Evolutionary conservation across 2,888 invertebrate species (phyloP).

Genomic region (Thereva nobilitata): DNA sequence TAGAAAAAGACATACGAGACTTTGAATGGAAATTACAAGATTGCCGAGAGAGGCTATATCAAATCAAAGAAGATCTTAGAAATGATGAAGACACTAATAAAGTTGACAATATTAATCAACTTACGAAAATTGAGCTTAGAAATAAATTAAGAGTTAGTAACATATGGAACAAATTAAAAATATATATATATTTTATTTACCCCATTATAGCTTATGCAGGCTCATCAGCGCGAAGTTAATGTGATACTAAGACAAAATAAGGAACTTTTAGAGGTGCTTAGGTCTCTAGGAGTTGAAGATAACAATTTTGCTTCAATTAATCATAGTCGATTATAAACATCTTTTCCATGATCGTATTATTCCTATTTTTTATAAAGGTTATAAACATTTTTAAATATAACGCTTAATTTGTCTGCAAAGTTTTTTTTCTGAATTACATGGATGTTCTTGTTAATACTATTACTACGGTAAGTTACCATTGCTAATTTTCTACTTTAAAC

Average conservation of each 20-base stretch:
- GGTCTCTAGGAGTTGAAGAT: slow-evolving; percentile 3
- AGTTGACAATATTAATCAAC: slow-evolving; percentile 50
- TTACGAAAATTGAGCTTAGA: slow-evolving; percentile 52
- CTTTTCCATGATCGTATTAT: neutral
- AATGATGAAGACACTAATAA: slow-evolving; percentile 48
- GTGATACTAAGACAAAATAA: slow-evolving; percentile 52
- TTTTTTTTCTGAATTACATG: no score
- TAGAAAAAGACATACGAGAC: slow-evolving; percentile 65
- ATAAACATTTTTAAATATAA: neutral
- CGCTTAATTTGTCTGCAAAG: neutral
- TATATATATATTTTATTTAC: neutral
- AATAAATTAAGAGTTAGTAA: slow-evolving; percentile 49
- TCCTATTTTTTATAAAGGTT: neutral
- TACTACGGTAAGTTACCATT: no score
- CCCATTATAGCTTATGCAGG: slow-evolving; percentile 50
- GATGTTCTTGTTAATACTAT: no score
- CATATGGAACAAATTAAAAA: neutral
- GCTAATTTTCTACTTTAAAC: no score
- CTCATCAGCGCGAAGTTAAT: slow-evolving; percentile 52
- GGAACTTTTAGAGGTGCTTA: slow-evolving; percentile 49
- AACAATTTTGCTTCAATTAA: slow-evolving; percentile 11
- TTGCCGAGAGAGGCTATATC: slow-evolving; percentile 53
- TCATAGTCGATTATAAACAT: neutral
- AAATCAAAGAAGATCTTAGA: slow-evolving; percentile 52
- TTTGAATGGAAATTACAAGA: slow-evolving; percentile 52